Evolutionary conservation across 2,113 vertebrate species (phyloP), one percentile per base, ranked within the genome.

Genomic region (Myrmecophaga tridactyla): DNA sequence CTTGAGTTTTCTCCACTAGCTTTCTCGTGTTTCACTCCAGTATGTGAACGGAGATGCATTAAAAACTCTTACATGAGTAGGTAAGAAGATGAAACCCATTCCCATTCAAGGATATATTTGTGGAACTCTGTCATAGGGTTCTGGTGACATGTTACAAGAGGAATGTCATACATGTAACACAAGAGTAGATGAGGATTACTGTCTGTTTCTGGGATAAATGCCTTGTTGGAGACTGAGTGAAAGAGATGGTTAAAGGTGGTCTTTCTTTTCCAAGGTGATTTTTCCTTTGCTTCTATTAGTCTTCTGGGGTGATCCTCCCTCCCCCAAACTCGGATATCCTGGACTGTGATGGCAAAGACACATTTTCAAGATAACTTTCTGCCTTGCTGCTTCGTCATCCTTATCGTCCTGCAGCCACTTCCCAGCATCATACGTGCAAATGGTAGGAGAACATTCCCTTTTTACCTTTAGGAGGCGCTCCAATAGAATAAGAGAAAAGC

Each of bases 361-460:
- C 1, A 0, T 5, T 13, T 11, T 27, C 46, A 1, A 60, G 60
- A 36, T 14, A 20, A 17, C 25, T 77, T 36, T 31, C 73, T 39
- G 25, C 39, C 9, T 15, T 36, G 25, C 11, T 25, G 56, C 34
- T 20, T 69, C 18, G 4, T 41, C 15, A 4, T 12, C 60, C 34
- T 96, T 11, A 1, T 89, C 51, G 13, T 91, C 73, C 62, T 94
- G 29, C 53, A 67, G 46, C 41, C 89, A 8, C 83, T 91, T 51
- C 56, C 80, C 10, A 4, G 6, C 29, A 3, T 3, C 39, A 4
- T 12, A 51, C 17, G 34, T 41, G 62, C 48, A 7, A 41, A 77
- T 0, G 96, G 96, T 92, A 91, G 48, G 86, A 51, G 46, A 36
- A 3, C 27, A 4, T 23, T 25, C 20, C 21, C 18, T 34, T 11